Evolutionary conservation across 1,140 invertebrate species (phyloP).

Genomic region (Homarus americanus): DNA sequence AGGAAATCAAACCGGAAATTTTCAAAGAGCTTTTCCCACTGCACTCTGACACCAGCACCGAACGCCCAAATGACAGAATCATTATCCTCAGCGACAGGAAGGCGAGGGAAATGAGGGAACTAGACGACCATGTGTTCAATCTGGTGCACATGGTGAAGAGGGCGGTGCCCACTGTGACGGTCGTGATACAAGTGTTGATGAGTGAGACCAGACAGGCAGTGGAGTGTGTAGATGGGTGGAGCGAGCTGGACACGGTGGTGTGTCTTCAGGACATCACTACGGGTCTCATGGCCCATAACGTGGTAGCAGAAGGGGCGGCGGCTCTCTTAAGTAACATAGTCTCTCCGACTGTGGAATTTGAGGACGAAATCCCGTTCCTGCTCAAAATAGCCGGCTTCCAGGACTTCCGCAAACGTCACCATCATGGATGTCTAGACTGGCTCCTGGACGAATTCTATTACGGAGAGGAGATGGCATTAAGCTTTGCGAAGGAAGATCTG

Average conservation of each 20-base stretch:
- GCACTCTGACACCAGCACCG: not conserved
- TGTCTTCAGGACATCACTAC: not conserved
- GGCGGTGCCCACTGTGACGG: not conserved
- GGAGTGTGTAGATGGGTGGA: not conserved
- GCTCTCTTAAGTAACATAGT: not conserved
- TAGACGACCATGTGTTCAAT: not conserved
- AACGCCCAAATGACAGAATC: not conserved
- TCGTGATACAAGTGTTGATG: not conserved
- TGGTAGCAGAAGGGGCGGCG: not conserved
- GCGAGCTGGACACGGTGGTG: not conserved
- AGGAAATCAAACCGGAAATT: not conserved
- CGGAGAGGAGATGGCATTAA: not conserved
- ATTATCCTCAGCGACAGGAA: not conserved
- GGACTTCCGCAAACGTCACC: too few species aligned
- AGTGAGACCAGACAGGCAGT: not conserved
- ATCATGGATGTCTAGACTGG: not conserved
- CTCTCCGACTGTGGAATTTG: too few species aligned
- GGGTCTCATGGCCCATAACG: slow-evolving; percentile 6
- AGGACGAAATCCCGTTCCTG: too few species aligned
- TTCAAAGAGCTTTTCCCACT: not conserved
- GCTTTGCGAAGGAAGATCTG: too few species aligned
- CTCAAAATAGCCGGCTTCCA: not conserved
- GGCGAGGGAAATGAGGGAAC: not conserved
- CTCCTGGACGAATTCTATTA: not conserved
- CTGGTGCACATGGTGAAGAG: not conserved